phyloP scores from a whole-genome alignment of 2,113 vertebrate species.

The Euleptes europaea region DNA sequence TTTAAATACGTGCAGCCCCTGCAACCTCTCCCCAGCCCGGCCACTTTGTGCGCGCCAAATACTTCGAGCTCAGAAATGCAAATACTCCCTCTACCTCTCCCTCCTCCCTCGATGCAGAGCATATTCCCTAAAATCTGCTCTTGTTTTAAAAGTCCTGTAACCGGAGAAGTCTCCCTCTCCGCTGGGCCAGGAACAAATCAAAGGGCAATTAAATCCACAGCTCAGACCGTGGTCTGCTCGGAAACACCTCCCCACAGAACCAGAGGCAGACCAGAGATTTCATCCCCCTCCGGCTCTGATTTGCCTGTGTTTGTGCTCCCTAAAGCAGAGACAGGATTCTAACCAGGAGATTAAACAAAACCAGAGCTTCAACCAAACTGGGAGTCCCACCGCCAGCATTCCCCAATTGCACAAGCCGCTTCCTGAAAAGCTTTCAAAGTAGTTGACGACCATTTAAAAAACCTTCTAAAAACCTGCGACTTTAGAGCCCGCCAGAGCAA shows the following conservation, averaged over 20 bases:
- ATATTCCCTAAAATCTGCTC: neutral
- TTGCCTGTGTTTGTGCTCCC: too few relatives aligned
- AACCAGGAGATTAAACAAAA: too few relatives aligned
- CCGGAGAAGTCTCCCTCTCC: neutral
- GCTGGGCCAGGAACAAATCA: neutral
- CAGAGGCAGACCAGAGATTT: neutral
- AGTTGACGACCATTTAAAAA: too few relatives aligned
- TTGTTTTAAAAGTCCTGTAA: neutral
- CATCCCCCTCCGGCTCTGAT: neutral
- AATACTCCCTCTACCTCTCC: neutral
- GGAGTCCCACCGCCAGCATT: too few relatives aligned
- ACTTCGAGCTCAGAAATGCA: neutral
- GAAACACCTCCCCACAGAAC: neutral
- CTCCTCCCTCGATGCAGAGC: neutral
- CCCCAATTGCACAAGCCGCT: too few relatives aligned
- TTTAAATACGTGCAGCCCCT: too few relatives aligned
- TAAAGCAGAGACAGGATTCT: too few relatives aligned
- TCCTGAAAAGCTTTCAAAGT: too few relatives aligned
- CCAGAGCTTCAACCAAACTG: too few relatives aligned
- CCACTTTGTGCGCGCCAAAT: neutral
- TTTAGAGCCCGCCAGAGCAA: too few relatives aligned
- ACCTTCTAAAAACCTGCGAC: too few relatives aligned
- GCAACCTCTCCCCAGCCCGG: neutral
- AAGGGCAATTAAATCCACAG: neutral
- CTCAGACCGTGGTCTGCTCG: neutral